Conservation (phyloP, 2,888 invertebrate genomes). For the Xanthia icteritia region DNA sequence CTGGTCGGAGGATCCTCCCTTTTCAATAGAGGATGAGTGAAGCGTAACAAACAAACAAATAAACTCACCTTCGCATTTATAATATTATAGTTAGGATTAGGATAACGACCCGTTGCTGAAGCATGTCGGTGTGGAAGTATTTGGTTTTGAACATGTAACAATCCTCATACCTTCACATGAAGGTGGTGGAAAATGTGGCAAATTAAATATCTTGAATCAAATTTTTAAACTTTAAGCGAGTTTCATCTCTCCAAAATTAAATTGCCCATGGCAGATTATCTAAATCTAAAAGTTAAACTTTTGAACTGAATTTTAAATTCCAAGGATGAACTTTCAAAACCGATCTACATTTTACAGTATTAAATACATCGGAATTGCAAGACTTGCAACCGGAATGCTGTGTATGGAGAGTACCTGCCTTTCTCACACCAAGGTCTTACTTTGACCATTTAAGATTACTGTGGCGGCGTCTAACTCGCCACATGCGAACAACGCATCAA, state of each 20-base stretch:
- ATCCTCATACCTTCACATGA: not conserved
- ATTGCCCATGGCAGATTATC: not conserved
- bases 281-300: not conserved
- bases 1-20: too few relatives aligned
- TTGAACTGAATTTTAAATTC: not conserved
- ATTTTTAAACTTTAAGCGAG: not conserved
- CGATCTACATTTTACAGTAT: constrained; percentile 30
- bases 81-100: too few relatives aligned
- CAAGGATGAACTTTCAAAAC: constrained; percentile 53
- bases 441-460: not conserved
- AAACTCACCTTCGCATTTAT: too few relatives aligned
- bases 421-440: constrained; percentile 50
- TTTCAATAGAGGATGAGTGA: too few relatives aligned
- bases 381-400: constrained; percentile 29
- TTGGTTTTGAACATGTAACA: not conserved
- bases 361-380: constrained; percentile 45
- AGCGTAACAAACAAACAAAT: too few relatives aligned
- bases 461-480: too few relatives aligned
- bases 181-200: not conserved
- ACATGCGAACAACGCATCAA: too few relatives aligned
- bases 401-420: constrained; percentile 27
- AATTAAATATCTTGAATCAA: not conserved
- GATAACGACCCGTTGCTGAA: too few relatives aligned
- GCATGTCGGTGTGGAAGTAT: not conserved
- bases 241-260: not conserved